Conservation (phyloP, 2,797 vertebrate genomes). For the Pseudopleuronectes americanus region DNA sequence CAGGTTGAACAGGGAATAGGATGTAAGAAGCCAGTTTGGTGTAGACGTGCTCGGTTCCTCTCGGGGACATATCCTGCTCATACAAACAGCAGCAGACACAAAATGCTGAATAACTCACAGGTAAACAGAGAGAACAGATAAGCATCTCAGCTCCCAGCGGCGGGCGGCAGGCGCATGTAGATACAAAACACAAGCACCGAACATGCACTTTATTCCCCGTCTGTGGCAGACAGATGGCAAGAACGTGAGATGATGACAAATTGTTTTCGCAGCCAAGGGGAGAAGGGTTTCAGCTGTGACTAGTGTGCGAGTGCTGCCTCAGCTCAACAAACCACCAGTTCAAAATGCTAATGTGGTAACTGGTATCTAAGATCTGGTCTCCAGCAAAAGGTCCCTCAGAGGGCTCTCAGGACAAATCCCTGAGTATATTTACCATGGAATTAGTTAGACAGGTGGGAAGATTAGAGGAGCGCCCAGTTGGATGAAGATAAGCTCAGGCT, state of each 20-base stretch:
- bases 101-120: slow-evolving; percentile 34
- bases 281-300: slow-evolving; percentile 23
- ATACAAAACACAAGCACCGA: slow-evolving; percentile 27
- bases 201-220: slow-evolving; percentile 32
- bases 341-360: not conserved
- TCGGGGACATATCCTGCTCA: slow-evolving; percentile 6
- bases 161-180: slow-evolving; percentile 4
- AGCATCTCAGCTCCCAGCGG: slow-evolving; percentile 8
- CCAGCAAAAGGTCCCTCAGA: slow-evolving; percentile 19
- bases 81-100: slow-evolving; percentile 24
- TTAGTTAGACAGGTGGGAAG: slow-evolving; percentile 69
- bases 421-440: slow-evolving; percentile 53
- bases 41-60: slow-evolving; percentile 10
- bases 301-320: slow-evolving; percentile 13
- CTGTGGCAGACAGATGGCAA: slow-evolving; percentile 46
- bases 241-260: slow-evolving; percentile 54
- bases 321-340: slow-evolving; percentile 13
- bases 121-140: slow-evolving; percentile 45
- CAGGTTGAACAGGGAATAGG: slow-evolving; percentile 21
- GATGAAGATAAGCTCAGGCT: slow-evolving; percentile 65
- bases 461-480: slow-evolving; percentile 57
- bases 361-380: slow-evolving; percentile 16
- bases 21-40: not conserved
- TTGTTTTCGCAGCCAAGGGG: slow-evolving; percentile 36
- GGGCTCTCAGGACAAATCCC: slow-evolving; percentile 55